Percentiles rank a stretch among this genome's conserved stretches.
phyloP scores from a whole-genome alignment of 1,140 invertebrate genomes.

The Anagrus nilaparvatae region DNA sequence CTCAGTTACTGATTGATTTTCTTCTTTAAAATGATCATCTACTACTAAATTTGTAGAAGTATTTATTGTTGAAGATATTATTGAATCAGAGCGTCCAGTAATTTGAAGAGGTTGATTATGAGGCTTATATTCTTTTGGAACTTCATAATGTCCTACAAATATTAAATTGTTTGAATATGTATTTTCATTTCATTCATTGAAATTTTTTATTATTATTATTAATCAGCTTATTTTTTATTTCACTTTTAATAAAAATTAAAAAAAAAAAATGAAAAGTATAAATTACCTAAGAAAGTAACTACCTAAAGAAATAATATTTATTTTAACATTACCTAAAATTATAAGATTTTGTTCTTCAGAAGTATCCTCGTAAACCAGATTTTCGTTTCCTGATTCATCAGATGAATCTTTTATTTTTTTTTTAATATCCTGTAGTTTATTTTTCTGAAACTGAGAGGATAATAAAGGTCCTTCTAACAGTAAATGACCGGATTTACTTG shows the following conservation, averaged over 20 bases:
- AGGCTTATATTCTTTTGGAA: slow-evolving; percentile 43
- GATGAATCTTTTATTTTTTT: slow-evolving; percentile 17
- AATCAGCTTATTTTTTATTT: neutral
- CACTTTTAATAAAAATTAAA: neutral
- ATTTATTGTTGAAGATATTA: slow-evolving; percentile 31
- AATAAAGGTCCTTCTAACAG: slow-evolving; percentile 58
- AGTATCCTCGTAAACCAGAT: slow-evolving; percentile 18
- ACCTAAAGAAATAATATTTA: slow-evolving; percentile 32
- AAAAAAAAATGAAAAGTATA: neutral
- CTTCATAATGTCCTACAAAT: slow-evolving; percentile 66
- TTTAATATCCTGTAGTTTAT: slow-evolving; percentile 1
- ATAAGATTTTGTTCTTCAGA: slow-evolving; percentile 23
- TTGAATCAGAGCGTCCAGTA: slow-evolving; percentile 41
- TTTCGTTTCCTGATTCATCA: too few species aligned
- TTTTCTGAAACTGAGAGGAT: slow-evolving; percentile 27
- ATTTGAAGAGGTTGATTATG: slow-evolving; percentile 44
- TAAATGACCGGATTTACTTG: slow-evolving; percentile 48
- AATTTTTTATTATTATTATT: neutral
- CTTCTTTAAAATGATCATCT: slow-evolving; percentile 14
- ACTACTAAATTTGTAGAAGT: too few species aligned
- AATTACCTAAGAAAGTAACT: slow-evolving; percentile 16
- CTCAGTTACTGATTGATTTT: slow-evolving; percentile 9
- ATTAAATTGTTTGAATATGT: slow-evolving; percentile 21
- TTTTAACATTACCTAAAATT: slow-evolving; percentile 21
- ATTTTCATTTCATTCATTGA: neutral